Percentiles rank a stretch among this genome's conserved stretches.
These are phyloP conservation scores for Drosophila chauvacae DNA, from an alignment of 1,140 invertebrate genomes.

Conservation along the genomic window DNA sequence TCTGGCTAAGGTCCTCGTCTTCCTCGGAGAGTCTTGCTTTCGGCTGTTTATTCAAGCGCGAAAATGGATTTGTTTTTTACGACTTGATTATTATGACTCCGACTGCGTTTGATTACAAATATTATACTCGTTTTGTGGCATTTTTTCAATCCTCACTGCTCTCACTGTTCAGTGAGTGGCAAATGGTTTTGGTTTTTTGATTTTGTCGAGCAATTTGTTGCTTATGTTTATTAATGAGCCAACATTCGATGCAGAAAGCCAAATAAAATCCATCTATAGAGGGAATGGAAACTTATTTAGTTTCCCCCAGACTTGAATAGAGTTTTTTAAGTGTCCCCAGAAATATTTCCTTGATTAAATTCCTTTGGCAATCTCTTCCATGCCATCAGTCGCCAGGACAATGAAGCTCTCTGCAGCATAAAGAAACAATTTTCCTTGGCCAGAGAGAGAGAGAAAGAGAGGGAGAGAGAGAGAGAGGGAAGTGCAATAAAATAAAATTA, in stretches of 20 bases:
- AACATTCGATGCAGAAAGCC: slow-evolving; percentile 49
- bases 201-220: slow-evolving; percentile 52
- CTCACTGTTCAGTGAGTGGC: slow-evolving; percentile 51
- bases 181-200: slow-evolving; percentile 70
- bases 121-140: slow-evolving; percentile 47
- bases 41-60: slow-evolving; percentile 71
- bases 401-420: slow-evolving; percentile 26
- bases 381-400: slow-evolving; percentile 45
- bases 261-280: not conserved
- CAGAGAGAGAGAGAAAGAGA: slow-evolving; percentile 5
- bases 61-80: slow-evolving; percentile 84
- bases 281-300: not conserved
- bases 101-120: slow-evolving; percentile 83
- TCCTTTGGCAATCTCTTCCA: slow-evolving; percentile 24
- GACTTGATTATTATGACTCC: slow-evolving; percentile 81
- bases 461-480: slow-evolving; percentile 23
- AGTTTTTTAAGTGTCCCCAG: slow-evolving; percentile 17
- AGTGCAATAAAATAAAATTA: slow-evolving; percentile 82
- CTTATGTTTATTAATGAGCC: slow-evolving; percentile 81
- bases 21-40: slow-evolving; percentile 28
- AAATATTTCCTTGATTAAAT: slow-evolving; percentile 53
- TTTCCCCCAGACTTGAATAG: not conserved
- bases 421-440: slow-evolving; percentile 76
- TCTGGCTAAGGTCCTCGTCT: slow-evolving; percentile 26
- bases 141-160: slow-evolving; percentile 23